Conservation (phyloP, 2,113 vertebrate species). For the Myocastor coypus region DNA sequence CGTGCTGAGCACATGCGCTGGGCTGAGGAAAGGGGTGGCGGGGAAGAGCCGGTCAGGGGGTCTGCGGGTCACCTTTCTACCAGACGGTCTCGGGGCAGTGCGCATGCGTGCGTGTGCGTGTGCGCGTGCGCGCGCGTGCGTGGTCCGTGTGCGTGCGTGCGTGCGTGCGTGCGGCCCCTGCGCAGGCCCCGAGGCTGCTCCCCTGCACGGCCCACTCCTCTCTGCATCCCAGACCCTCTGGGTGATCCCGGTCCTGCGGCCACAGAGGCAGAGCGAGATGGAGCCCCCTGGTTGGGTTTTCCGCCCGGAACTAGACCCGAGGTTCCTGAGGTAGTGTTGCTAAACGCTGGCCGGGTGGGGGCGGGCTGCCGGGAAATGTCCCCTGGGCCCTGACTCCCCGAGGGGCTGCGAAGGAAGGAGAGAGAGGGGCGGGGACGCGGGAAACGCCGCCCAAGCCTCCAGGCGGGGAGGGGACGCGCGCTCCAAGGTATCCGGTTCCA, state of each 20-base stretch:
- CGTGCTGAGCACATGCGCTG: background rate
- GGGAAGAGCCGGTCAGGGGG: background rate
- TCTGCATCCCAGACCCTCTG: background rate
- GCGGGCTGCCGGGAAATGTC: too few relatives aligned
- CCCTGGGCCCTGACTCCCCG: background rate
- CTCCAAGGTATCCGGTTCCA: too few relatives aligned
- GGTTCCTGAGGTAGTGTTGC: background rate
- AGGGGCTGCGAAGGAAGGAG: too few relatives aligned
- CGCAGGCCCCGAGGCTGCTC: background rate
- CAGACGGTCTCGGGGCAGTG: background rate
- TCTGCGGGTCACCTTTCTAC: background rate
- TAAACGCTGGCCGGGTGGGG: background rate
- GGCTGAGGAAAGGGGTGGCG: too few relatives aligned
- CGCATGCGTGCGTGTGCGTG: background rate
- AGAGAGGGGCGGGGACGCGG: too few relatives aligned
- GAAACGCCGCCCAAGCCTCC: too few relatives aligned
- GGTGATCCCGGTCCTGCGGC: background rate
- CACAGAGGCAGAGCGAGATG: background rate
- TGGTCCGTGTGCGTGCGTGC: background rate
- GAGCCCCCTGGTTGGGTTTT: background rate
- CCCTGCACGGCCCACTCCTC: background rate
- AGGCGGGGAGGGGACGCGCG: too few relatives aligned
- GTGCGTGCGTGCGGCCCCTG: background rate
- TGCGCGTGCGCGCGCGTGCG: background rate
- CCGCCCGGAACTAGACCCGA: background rate